phyloP scores from a whole-genome alignment of 2,888 invertebrate species.

The Volucella bombylans region DNA sequence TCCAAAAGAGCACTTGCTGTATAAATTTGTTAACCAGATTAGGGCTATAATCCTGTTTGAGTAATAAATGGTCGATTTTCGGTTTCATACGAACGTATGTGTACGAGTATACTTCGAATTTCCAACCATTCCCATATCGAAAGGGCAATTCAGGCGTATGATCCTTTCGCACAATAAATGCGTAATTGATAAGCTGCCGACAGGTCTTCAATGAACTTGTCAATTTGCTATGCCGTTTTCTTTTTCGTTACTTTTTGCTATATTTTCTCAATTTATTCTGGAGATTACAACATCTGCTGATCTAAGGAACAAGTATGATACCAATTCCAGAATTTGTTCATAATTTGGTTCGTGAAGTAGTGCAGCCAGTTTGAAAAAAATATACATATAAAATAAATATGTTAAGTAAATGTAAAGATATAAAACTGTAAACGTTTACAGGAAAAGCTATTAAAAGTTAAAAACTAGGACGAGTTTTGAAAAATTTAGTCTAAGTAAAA shows the following conservation, averaged over 20 bases:
- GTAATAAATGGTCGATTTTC: constrained; percentile 71
- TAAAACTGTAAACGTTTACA: no score
- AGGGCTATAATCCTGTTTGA: constrained; percentile 71
- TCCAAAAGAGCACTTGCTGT: constrained; percentile 68
- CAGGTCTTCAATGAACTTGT: constrained; percentile 65
- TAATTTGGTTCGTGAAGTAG: no score
- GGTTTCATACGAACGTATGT: constrained; percentile 37
- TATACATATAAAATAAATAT: no score
- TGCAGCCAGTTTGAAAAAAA: no score
- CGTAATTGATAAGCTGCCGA: constrained; percentile 66
- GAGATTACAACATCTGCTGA: constrained; percentile 41
- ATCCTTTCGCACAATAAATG: constrained; percentile 70
- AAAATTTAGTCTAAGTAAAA: no score
- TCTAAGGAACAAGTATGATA: no score
- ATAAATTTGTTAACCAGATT: constrained; percentile 73
- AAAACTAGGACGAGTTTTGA: no score
- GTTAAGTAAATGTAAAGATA: no score
- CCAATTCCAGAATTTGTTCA: no score
- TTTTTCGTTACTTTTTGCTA: constrained; percentile 48
- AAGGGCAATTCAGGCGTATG: constrained; percentile 62
- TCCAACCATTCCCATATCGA: constrained; percentile 69
- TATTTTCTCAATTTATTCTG: constrained; percentile 34
- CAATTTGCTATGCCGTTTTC: constrained; percentile 65
- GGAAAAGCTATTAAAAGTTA: no score
- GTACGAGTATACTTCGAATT: constrained; percentile 23